A percentile compares a stretch with the other conserved stretches of the same genome.
Conservation (phyloP, 2,888 invertebrate species). For the Sericinus montela region DNA sequence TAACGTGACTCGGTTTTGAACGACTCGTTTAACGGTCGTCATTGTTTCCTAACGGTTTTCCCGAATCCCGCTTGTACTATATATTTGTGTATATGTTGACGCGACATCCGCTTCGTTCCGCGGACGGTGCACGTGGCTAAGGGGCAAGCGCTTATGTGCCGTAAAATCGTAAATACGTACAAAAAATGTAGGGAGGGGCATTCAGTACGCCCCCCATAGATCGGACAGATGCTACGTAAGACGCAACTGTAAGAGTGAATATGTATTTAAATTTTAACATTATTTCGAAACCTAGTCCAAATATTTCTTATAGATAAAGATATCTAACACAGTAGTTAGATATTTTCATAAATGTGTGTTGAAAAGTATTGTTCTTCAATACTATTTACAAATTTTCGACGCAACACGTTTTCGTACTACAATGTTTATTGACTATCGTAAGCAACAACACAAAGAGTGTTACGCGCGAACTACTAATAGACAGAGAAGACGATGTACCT, state of each 20-base stretch:
- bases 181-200: slow-evolving; percentile 21
- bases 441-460: background rate
- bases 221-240: too few relatives aligned
- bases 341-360: too few relatives aligned
- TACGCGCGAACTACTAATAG: background rate
- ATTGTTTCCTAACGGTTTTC: slow-evolving; percentile 29
- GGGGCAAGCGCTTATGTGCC: background rate
- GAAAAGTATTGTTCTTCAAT: too few relatives aligned
- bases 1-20: slow-evolving; percentile 31
- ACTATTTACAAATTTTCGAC: background rate
- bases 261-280: too few relatives aligned
- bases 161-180: slow-evolving; percentile 5
- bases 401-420: background rate
- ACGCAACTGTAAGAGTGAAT: too few relatives aligned
- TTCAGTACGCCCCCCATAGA: background rate
- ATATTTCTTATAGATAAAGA: too few relatives aligned
- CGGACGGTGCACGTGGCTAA: slow-evolving; percentile 7
- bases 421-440: background rate
- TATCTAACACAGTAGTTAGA: too few relatives aligned
- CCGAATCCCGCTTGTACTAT: slow-evolving; percentile 17
- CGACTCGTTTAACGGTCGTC: slow-evolving; percentile 25
- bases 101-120: background rate
- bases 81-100: background rate
- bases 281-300: too few relatives aligned
- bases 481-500: slow-evolving; percentile 20